Evolutionary conservation across 1,140 invertebrate genomes (phyloP).

Genomic region (Orius laevigatus): DNA sequence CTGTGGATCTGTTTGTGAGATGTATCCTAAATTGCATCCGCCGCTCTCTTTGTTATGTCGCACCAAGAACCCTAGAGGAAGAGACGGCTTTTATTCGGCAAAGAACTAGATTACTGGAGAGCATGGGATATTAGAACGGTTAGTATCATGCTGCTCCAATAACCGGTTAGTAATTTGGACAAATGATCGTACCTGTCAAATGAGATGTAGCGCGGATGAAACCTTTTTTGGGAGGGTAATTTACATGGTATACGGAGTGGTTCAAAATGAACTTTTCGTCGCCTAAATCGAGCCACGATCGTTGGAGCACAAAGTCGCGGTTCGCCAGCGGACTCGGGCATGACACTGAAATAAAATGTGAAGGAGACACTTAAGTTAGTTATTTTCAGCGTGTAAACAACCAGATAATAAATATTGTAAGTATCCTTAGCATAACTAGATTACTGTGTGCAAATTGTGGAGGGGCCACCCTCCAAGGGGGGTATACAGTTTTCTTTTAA

Average conservation of each 20-base stretch:
- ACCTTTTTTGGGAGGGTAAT: conserved; percentile 62
- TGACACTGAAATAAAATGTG: conserved; percentile 43
- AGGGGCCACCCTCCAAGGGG: too few relatives aligned
- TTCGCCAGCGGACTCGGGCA: conserved; percentile 76
- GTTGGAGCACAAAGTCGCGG: conserved; percentile 75
- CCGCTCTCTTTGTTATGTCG: conserved; percentile 12
- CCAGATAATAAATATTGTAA: neutral
- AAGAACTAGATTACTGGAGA: neutral
- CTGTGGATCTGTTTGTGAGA: conserved; percentile 47
- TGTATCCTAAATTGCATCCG: conserved; percentile 20
- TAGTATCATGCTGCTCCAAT: too few relatives aligned
- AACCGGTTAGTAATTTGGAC: neutral
- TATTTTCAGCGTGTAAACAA: neutral
- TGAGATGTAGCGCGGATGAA: conserved; percentile 51
- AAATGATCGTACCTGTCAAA: conserved; percentile 30
- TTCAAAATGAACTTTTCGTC: conserved; percentile 72
- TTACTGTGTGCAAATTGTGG: too few relatives aligned
- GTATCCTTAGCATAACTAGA: too few relatives aligned
- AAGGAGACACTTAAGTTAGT: neutral
- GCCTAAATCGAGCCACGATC: conserved; percentile 77
- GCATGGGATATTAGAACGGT: neutral
- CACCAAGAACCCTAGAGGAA: conserved; percentile 22
- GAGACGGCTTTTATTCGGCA: neutral
- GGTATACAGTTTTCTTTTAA: too few relatives aligned
- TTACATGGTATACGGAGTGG: conserved; percentile 76